phyloP scores from a whole-genome alignment of 2,888 invertebrate species.

The Lasioglossum pauxillum region DNA sequence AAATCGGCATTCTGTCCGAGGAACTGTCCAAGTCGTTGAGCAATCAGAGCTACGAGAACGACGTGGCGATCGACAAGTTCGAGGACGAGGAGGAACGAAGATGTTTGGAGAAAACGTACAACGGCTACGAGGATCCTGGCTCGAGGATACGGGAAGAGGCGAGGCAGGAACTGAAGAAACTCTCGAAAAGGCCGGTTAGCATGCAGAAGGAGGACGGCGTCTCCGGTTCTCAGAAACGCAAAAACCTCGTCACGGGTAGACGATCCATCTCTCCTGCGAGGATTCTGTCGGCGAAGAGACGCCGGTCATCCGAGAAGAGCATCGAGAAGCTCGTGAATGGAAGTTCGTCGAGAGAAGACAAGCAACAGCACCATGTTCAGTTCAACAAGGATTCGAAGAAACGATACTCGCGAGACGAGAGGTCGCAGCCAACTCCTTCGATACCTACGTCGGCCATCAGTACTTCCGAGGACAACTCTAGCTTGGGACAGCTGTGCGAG shows the following conservation, averaged over 20 bases:
- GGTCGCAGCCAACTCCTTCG: conserved; percentile 79
- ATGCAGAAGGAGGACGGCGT: conserved; percentile 69
- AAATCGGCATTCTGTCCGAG: conserved; percentile 49
- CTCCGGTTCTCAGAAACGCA: conserved; percentile 65
- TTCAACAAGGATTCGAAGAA: conserved; percentile 77
- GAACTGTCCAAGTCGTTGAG: neutral
- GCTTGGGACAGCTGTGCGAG: conserved; percentile 88
- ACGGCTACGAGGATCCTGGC: conserved; percentile 59
- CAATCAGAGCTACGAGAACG: conserved; percentile 66
- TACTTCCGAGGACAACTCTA: conserved; percentile 88
- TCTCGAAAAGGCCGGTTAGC: conserved; percentile 68
- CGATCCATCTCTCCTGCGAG: conserved; percentile 64
- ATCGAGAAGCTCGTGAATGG: conserved; percentile 76
- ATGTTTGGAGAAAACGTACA: conserved; percentile 46
- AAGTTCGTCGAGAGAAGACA: conserved; percentile 73
- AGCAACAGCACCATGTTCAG: conserved; percentile 79
- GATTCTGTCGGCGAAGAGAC: conserved; percentile 62
- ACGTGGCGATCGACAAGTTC: conserved; percentile 51
- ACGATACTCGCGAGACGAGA: conserved; percentile 60
- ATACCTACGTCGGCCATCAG: conserved; percentile 83
- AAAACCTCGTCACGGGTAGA: conserved; percentile 63
- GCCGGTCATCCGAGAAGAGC: conserved; percentile 65
- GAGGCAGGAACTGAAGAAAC: conserved; percentile 70
- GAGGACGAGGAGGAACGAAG: conserved; percentile 41
- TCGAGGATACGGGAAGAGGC: conserved; percentile 75